Base-by-base conservation (phyloP, 1,140 invertebrate genomes). In the Panagrolaimus sp. region DNA sequence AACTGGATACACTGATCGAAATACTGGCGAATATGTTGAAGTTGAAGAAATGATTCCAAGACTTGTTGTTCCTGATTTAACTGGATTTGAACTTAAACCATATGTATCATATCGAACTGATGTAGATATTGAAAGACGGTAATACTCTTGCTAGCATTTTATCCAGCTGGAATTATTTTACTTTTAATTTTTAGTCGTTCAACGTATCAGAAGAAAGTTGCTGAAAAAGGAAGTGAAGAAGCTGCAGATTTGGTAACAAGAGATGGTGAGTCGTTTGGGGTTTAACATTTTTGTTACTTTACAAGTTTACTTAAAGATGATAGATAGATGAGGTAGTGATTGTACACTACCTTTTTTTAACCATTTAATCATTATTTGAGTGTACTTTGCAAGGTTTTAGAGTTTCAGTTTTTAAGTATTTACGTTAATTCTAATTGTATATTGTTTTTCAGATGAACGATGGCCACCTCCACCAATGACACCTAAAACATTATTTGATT, bases 31-130 rank as follows among this genome's bases (percentile, higher is more conserved):
- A 17, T 91, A 88, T 83, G 84, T 89, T 3, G 71, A 77, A 48
- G 79, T 96, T 17, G 89, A 89, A n/a, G 93, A 96, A 88, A 92
- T 90, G 89, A 89, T 94, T 72, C 92, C 93, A 12, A 90, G 96
- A 83, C 80, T 96, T 15, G 89, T 97, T 71, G 93, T 96, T 17
- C 94, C 94, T 1, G 89, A 95, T 83, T 84, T 97, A 5, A 89
- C 87, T 74, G 88, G 86, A 72, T 89, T 88, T 63, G 83, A 89
- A 85, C 85, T 97, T 28, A 94, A 94, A 84, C 92, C 94, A 0
- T 97, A 97, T 81, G 94, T 96, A 0, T 92, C 91, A 0, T 96
- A 96, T 77, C 88, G 87, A 84, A 87, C 88, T 15, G 79, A 81
- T 64, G 72, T 73, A 14, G 76, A 75, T 43, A 81, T 81, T 43